These are phyloP conservation scores for Scytalopus superciliaris DNA, from an alignment of 2,113 vertebrate species.

Conservation along the genomic window DNA sequence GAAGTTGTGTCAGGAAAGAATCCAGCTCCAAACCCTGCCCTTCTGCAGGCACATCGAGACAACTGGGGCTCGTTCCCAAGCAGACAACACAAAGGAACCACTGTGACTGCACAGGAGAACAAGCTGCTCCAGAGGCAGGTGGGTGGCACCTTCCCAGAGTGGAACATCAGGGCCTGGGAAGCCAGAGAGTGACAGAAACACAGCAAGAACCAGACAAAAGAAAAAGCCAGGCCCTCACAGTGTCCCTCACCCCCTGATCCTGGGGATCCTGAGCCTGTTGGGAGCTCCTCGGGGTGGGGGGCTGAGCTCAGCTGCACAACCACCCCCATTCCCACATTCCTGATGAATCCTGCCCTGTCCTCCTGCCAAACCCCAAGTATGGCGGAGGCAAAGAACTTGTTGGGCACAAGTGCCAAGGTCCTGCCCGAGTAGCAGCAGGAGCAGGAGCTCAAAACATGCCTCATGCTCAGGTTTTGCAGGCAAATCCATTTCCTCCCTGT, in stretches of 20 bases:
- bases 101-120: neutral
- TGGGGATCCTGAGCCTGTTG: accelerated
- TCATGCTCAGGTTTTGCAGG: neutral
- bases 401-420: neutral
- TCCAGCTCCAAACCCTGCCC: neutral
- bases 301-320: neutral
- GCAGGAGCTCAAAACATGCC: neutral
- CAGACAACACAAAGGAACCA: neutral
- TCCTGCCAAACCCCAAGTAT: neutral
- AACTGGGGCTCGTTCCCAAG: neutral
- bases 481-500: neutral
- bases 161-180: neutral
- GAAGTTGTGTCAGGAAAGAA: neutral
- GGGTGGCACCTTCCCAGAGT: neutral
- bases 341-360: neutral
- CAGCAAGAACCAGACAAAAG: neutral
- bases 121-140: neutral
- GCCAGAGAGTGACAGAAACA: neutral
- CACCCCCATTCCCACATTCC: accelerated
- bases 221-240: neutral
- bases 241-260: accelerated
- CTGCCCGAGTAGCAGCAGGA: neutral
- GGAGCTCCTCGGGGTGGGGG: neutral
- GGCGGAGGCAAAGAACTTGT: neutral
- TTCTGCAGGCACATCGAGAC: neutral